Percentiles rank a stretch among this genome's conserved stretches.
phyloP scores from a whole-genome alignment of 2,888 invertebrate species.

The Tachina lurida region DNA sequence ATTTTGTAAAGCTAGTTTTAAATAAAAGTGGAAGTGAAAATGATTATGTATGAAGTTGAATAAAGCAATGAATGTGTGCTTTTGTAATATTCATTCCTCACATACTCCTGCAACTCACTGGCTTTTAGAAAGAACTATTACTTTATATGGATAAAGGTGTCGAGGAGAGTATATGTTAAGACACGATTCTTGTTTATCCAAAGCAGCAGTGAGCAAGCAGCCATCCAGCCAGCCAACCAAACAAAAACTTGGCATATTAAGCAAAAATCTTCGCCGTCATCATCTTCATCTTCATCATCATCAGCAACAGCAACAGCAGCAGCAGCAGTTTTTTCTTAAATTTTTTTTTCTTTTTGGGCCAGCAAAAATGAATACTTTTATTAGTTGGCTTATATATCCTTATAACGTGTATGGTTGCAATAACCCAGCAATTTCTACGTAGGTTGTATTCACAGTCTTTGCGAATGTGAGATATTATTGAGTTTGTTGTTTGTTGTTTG shows the following conservation, averaged over 20 bases:
- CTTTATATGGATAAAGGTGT: constrained; percentile 68
- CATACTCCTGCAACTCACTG: constrained; percentile 46
- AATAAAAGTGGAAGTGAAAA: constrained; percentile 76
- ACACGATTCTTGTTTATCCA: constrained; percentile 71
- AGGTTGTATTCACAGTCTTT: constrained; percentile 62
- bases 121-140: constrained; percentile 51
- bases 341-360: not conserved
- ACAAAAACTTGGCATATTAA: constrained; percentile 8
- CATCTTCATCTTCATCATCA: constrained; percentile 8
- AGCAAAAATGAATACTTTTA: constrained; percentile 24
- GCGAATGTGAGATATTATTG: constrained; percentile 48
- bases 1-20: constrained; percentile 70
- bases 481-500: constrained; percentile 29
- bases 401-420: constrained; percentile 32
- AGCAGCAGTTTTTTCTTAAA: constrained; percentile 13
- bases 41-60: constrained; percentile 70
- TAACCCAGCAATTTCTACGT: constrained; percentile 62
- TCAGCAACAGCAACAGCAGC: constrained; percentile 27
- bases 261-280: constrained; percentile 48
- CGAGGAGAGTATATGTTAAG: constrained; percentile 68
- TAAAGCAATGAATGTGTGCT: constrained; percentile 53
- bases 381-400: constrained; percentile 61
- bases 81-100: constrained; percentile 58
- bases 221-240: constrained; percentile 9
- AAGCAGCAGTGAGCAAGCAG: constrained; percentile 27